Conservation (phyloP, 2,797 vertebrate genomes). For the Spinus olivaceus region DNA sequence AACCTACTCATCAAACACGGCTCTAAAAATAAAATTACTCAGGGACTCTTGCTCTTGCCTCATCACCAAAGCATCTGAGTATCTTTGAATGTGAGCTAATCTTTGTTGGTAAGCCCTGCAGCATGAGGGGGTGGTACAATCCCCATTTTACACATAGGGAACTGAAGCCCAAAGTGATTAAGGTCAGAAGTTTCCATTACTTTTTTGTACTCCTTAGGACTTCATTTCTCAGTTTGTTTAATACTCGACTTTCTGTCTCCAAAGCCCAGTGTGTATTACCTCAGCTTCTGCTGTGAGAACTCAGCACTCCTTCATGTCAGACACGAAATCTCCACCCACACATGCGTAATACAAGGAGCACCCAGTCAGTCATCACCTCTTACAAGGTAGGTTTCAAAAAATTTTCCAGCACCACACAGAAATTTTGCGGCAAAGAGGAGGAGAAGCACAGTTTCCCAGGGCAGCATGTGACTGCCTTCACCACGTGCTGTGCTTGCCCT, state of each 20-base stretch:
- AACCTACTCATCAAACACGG: neutral
- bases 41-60: neutral
- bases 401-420: neutral
- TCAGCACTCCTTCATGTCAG: neutral
- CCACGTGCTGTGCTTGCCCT: neutral
- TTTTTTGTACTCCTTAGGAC: neutral
- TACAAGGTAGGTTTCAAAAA: slow-evolving; percentile 20
- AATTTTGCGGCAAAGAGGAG: neutral
- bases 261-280: neutral
- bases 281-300: slow-evolving; percentile 43
- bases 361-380: neutral
- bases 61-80: neutral
- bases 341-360: neutral
- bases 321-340: slow-evolving; percentile 6
- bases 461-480: neutral
- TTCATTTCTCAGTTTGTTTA: slow-evolving; percentile 26
- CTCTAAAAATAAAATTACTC: slow-evolving; percentile 25
- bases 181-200: slow-evolving; percentile 60
- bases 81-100: neutral
- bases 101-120: neutral
- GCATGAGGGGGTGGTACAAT: slow-evolving; percentile 37
- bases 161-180: slow-evolving; percentile 24
- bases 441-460: neutral
- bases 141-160: slow-evolving; percentile 29
- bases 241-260: slow-evolving; percentile 18